Base-by-base conservation (phyloP, 2,113 vertebrate genomes). In the Ictidomys tridecemlineatus region DNA sequence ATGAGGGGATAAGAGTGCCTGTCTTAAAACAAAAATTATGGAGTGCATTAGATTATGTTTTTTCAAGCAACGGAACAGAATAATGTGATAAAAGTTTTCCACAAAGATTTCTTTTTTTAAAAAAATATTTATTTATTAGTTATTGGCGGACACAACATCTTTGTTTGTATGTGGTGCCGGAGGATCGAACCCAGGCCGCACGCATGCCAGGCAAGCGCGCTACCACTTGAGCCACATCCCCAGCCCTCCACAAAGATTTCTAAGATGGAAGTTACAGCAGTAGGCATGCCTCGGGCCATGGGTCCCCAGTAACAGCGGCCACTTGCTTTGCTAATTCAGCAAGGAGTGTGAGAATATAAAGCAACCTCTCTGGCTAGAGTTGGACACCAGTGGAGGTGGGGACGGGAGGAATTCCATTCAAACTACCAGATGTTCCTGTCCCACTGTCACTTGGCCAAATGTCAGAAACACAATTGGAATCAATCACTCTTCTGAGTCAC, bases 1-100 rank as follows among this genome's bases (percentile, higher is more conserved):
- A 73, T 5, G 63, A 83, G 34, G 37, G 7, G 70, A 86, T 63
- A 65, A 6, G 2, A 82, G 22, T 13, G 8, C 45, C 63, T 53
- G 2, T 37, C 72, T n/a, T 74, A 72, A 11, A n/a, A 92, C 90
- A 0, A 91, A 42, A 85, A 82, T 48, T 42, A 76, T 34, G 51
- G 26, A 4, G 45, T 85, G 2, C n/a, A 77, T 69, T 17, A 17
- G 48, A n/a, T 58, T 65, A 45, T 0, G 51, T 22, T 56, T 34
- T 79, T 42, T 26, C 58, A 85, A 74, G n/a, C 37, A 85, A 92
- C 37, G 34, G 80, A 95, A 86, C 7, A 20, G 48, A 93, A 93
- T 86, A n/a, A n/a, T n/a, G n/a, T 39, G 28, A 18, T 8, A 4
- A 22, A 91, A 65, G 28, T 48, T 53, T 85, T 82, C 86, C 63